Conservation (phyloP, 2,888 invertebrate genomes). For the Agrochola litura region DNA sequence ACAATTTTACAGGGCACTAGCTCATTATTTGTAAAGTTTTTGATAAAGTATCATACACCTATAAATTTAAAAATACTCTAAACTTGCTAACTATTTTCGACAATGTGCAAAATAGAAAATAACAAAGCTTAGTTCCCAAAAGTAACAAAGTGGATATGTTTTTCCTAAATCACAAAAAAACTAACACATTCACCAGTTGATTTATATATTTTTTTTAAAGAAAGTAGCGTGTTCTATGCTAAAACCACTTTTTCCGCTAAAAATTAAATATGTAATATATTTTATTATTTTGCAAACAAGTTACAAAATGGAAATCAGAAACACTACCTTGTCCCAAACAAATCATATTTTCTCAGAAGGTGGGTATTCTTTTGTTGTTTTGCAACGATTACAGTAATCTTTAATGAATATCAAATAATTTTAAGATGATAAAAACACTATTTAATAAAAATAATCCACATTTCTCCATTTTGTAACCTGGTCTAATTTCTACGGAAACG, state of each 20-base stretch:
- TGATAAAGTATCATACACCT: neutral
- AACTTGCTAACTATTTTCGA: neutral
- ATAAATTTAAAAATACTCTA: neutral
- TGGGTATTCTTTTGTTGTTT: conserved; percentile 1
- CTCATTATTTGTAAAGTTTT: neutral
- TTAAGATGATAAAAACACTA: neutral
- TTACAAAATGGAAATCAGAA: neutral
- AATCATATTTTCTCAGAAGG: neutral
- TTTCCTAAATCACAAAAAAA: neutral
- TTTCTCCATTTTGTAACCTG: neutral
- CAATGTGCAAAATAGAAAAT: neutral
- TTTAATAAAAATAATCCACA: neutral
- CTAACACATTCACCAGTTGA: too few relatives aligned
- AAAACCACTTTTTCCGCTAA: neutral
- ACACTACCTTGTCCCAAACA: conserved; percentile 5
- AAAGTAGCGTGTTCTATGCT: neutral
- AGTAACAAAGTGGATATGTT: too few relatives aligned
- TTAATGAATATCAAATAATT: neutral
- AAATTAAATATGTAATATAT: neutral
- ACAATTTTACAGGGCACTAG: neutral
- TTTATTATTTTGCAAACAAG: conserved; percentile 1
- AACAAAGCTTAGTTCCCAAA: neutral
- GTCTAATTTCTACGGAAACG: neutral
- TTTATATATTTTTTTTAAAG: too few relatives aligned
- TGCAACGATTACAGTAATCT: neutral